Evolutionary conservation across 2,797 vertebrate genomes (phyloP).

Genomic region (Cryptoprocta ferox): DNA sequence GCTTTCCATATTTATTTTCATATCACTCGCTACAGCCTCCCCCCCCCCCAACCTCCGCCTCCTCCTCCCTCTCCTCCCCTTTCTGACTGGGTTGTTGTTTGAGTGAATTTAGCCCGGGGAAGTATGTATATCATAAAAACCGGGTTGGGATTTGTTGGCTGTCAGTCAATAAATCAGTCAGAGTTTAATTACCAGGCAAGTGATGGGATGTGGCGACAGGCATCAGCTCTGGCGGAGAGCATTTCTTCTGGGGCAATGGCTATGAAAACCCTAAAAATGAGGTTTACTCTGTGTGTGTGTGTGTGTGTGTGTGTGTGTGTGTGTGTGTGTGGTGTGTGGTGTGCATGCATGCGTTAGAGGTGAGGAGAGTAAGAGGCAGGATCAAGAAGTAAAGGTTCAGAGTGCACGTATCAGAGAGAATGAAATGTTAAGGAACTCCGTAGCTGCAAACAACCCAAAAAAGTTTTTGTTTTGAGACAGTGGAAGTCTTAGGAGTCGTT

Average conservation of each 20-base stretch:
- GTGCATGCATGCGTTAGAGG: neutral
- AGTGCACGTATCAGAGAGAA: neutral
- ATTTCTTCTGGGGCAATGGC: slow-evolving; percentile 90
- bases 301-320: neutral
- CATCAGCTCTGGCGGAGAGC: slow-evolving; percentile 90
- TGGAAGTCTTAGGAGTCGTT: neutral
- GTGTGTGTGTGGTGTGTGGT: neutral
- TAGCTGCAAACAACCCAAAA: slow-evolving; percentile 21
- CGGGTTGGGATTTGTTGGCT: slow-evolving; percentile 94
- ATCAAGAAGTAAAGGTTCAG: neutral
- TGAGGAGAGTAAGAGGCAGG: slow-evolving; percentile 22
- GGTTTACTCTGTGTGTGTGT: neutral
- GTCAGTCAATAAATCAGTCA: slow-evolving; percentile 98
- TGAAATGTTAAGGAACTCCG: slow-evolving; percentile 50
- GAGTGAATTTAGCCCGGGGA: slow-evolving; percentile 91
- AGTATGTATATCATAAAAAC: slow-evolving; percentile 95
- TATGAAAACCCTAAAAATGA: slow-evolving; percentile 81
- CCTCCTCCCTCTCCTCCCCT: neutral
- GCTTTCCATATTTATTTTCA: slow-evolving; percentile 75
- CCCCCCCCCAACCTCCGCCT: neutral
- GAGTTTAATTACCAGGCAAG: slow-evolving; percentile 96
- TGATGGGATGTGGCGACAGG: slow-evolving; percentile 92
- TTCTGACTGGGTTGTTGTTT: slow-evolving; percentile 82
- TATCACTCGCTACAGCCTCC: slow-evolving; percentile 43
- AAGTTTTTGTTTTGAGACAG: slow-evolving; percentile 57